Evolutionary conservation across 2,797 vertebrate species (phyloP).

Genomic region (Lepilemur ruficaudatus): DNA sequence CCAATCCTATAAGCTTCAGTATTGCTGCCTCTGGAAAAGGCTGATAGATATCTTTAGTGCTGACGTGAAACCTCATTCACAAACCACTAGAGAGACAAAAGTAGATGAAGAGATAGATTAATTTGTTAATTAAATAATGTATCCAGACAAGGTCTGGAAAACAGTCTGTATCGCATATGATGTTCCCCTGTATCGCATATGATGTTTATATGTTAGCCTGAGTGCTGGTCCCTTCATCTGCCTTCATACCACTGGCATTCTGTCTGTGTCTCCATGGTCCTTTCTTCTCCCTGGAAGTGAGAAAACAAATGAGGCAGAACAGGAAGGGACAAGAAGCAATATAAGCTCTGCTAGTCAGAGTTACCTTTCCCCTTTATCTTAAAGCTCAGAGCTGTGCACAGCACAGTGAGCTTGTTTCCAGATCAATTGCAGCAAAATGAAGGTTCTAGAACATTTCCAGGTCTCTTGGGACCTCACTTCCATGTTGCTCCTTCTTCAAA

Average conservation of each 20-base stretch:
- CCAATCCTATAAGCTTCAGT: neutral
- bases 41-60: neutral
- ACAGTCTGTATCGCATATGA: constrained; percentile 66
- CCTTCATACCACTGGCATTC: neutral
- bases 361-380: neutral
- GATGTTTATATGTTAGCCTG: neutral
- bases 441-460: neutral
- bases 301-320: constrained; percentile 17
- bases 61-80: neutral
- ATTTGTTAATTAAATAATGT: neutral
- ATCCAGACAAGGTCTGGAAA: neutral
- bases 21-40: neutral
- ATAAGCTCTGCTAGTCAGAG: neutral
- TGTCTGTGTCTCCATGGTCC: neutral
- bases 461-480: neutral
- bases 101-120: neutral
- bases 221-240: neutral
- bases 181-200: too few species aligned
- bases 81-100: neutral
- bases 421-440: neutral
- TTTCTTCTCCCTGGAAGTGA: constrained; percentile 63
- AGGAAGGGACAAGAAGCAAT: neutral
- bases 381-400: neutral
- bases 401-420: neutral
- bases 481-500: neutral